Percentiles rank a stretch among this genome's conserved stretches.
phyloP scores from a whole-genome alignment of 2,797 vertebrate genomes.

The Sebastes minor region DNA sequence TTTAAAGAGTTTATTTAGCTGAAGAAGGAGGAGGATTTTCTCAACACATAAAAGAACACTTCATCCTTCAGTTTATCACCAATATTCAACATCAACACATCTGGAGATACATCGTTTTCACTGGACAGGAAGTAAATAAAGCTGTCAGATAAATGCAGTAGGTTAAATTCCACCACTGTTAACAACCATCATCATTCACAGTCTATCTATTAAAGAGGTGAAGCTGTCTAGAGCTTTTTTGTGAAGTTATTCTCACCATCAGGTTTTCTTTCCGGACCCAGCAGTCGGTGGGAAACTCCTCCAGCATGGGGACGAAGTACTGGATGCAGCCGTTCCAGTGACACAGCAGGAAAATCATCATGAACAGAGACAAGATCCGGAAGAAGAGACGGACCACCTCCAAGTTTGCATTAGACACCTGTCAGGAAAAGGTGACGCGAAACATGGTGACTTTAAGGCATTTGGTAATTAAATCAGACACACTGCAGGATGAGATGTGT shows the following conservation, averaged over 20 bases:
- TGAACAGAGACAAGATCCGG: conserved; percentile 81
- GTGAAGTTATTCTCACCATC: conserved; percentile 66
- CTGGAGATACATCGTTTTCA: too few relatives aligned
- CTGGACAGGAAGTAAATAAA: too few relatives aligned
- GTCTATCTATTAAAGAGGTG: neutral
- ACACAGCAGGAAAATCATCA: conserved; percentile 86
- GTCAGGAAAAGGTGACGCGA: neutral
- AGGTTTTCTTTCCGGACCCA: conserved; percentile 85
- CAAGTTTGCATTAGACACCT: conserved; percentile 85
- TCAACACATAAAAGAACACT: too few relatives aligned
- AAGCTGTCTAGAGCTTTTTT: neutral
- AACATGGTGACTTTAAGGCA: neutral
- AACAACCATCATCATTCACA: neutral
- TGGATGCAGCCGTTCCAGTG: conserved; percentile 89
- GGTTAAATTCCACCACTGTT: neutral
- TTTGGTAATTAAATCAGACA: neutral
- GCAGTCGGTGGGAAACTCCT: conserved; percentile 84
- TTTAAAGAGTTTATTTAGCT: too few relatives aligned
- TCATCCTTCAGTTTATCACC: too few relatives aligned
- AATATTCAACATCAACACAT: too few relatives aligned
- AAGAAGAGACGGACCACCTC: conserved; percentile 83
- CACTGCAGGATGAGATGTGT: neutral
- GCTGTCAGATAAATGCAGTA: too few relatives aligned
- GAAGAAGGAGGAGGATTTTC: too few relatives aligned
- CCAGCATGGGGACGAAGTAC: conserved; percentile 85